Evolutionary conservation across 64 coral and sea anemone genomes (phyloP), one percentile per base, ranked within the genome.

Genomic region (Porites australiensis): DNA sequence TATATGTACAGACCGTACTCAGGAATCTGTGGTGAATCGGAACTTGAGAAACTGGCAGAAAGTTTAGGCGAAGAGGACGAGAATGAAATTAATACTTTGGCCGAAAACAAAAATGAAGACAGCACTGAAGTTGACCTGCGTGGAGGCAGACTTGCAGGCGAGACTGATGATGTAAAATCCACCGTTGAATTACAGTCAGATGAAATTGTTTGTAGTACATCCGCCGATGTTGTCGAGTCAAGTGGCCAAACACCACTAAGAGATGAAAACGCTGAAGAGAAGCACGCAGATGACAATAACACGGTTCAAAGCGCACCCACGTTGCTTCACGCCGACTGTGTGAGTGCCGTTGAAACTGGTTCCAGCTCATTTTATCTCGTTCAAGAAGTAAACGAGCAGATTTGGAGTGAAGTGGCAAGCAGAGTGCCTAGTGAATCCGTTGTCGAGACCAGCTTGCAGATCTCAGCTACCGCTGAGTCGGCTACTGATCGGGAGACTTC

Each of bases 1-100:
- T 58, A 13, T 4, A 44, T 65, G 6, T 58, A 87, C 50, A 92
- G 81, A 13, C 27, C 27, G 27, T 94, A 75, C 55, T 88, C 87
- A 13, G 92, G 92, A 16, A 68, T 60, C 11, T 60, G 12, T 21
- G 43, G 44, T 60, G 79, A 82, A n/a, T 64, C 59, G 6, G 14
- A 8, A 2, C 79, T 49, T 20, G 59, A 82, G 37, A 82, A 65
- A n/a, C 58, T 47, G 5, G 44, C 16, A 8, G 58, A 65, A 61
- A 44, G 44, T 44, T 21, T 16, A 15, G 60, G 18, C 79, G 27
- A 64, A 82, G 48, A 19, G 13, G 27, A 18, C 5, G 58, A 16
- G 47, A 44, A 45, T 82, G 4, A 8, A 64, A 9, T 20, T n/a
- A 13, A 48, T 14, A 60, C 27, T 19, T 13, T 64, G 44, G 43